Evolutionary conservation across 2,113 vertebrate species (phyloP).

Genomic region (Amblyornis subalaris): DNA sequence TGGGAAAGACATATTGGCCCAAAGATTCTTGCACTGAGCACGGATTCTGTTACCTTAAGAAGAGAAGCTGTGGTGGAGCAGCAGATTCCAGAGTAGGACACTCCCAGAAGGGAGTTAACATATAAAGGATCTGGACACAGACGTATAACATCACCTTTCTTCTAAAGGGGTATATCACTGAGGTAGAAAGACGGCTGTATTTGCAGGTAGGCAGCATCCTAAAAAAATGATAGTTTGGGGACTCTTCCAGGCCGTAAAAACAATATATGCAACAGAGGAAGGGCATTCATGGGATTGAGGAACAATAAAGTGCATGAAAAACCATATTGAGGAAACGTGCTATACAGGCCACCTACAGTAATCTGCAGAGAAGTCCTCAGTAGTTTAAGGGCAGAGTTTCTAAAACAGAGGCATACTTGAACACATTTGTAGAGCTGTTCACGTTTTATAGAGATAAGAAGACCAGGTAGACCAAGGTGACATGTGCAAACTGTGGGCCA

Average conservation of each 20-base stretch:
- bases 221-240: neutral
- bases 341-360: neutral
- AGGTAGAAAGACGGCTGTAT: neutral
- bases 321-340: neutral
- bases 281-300: neutral
- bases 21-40: neutral
- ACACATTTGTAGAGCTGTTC: neutral
- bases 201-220: neutral
- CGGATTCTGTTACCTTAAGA: neutral
- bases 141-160: neutral
- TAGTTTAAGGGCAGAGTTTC: neutral
- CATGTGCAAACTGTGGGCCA: rapidly evolving
- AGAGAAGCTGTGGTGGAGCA: neutral
- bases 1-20: neutral
- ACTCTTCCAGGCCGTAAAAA: neutral
- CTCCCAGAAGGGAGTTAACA: neutral
- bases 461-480: neutral
- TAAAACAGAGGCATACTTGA: neutral
- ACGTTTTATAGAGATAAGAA: rapidly evolving
- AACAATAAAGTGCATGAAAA: neutral
- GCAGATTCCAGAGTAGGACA: rapidly evolving
- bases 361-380: neutral
- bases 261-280: rapidly evolving
- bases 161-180: neutral
- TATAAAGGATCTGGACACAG: neutral